Conservation (phyloP, 2,888 invertebrate genomes). For the Caenorhabditis angaria region DNA sequence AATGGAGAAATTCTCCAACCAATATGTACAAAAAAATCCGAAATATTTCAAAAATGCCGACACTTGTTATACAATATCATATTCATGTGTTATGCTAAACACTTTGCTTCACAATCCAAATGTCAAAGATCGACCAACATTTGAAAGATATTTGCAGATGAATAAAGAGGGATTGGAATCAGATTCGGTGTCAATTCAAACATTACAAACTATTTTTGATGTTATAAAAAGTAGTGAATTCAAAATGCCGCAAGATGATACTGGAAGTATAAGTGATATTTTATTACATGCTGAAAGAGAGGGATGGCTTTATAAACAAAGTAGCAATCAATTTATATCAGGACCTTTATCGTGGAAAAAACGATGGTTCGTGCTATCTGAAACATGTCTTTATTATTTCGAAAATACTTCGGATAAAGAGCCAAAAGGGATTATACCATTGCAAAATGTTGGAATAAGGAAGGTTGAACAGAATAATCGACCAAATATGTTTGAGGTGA, state of each 20-base stretch:
- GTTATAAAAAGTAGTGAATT: conserved; percentile 20
- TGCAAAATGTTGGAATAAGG: conserved; percentile 56
- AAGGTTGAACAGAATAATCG: conserved; percentile 48
- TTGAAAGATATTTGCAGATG: conserved; percentile 50
- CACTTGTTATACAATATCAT: conserved; percentile 54
- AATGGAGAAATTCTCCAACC: conserved; percentile 43
- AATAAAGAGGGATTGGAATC: conserved; percentile 38
- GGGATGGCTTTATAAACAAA: conserved; percentile 62
- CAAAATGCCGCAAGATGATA: conserved; percentile 43
- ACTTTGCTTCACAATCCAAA: conserved; percentile 59
- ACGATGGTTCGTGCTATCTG: conserved; percentile 58
- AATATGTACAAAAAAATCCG: conserved; percentile 43
- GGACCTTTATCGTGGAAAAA: conserved; percentile 60
- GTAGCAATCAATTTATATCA: conserved; percentile 51
- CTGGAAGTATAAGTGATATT: conserved; percentile 34
- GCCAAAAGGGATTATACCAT: conserved; percentile 58
- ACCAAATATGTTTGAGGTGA: conserved; percentile 56
- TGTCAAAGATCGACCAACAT: conserved; percentile 52
- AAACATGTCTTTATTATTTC: conserved; percentile 59
- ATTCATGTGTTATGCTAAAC: conserved; percentile 61
- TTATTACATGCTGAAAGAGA: conserved; percentile 46
- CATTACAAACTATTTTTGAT: conserved; percentile 13
- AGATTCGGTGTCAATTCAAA: conserved; percentile 13
- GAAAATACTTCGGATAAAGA: conserved; percentile 53
- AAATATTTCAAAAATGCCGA: conserved; percentile 38